These are phyloP conservation scores for Muscicapa striata DNA, from an alignment of 2,797 vertebrate genomes.

Conservation along the genomic window DNA sequence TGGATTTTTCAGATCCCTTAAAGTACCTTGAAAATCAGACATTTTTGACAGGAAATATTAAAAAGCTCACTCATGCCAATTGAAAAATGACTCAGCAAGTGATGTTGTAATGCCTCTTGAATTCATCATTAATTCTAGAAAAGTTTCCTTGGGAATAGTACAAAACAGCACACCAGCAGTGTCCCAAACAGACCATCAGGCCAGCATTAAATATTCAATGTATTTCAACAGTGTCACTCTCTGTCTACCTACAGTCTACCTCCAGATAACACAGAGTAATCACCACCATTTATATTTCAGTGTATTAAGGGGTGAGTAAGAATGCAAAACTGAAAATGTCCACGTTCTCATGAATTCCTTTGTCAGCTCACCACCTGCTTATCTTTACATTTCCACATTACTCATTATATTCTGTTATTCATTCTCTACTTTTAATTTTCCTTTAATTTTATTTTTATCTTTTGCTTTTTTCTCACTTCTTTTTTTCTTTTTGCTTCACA, in stretches of 20 bases:
- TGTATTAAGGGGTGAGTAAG: neutral
- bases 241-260: neutral
- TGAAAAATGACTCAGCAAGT: neutral
- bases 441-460: neutral
- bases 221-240: neutral
- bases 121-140: neutral
- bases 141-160: neutral
- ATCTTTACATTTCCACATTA: neutral
- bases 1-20: neutral
- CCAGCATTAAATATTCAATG: neutral
- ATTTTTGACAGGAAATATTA: neutral
- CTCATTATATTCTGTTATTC: neutral
- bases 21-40: neutral
- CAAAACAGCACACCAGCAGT: neutral
- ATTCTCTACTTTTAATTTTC: neutral
- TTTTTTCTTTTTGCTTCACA: neutral
- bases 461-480: neutral
- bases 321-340: neutral
- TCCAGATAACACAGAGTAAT: neutral
- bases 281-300: neutral
- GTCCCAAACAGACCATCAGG: neutral
- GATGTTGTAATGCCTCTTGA: neutral
- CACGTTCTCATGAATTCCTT: neutral
- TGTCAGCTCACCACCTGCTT: conserved; percentile 13
- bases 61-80: neutral